Evolutionary conservation across 1,140 invertebrate genomes (phyloP), one percentile per base, ranked within the genome.

Genomic region (Solenopsis fugax): DNA sequence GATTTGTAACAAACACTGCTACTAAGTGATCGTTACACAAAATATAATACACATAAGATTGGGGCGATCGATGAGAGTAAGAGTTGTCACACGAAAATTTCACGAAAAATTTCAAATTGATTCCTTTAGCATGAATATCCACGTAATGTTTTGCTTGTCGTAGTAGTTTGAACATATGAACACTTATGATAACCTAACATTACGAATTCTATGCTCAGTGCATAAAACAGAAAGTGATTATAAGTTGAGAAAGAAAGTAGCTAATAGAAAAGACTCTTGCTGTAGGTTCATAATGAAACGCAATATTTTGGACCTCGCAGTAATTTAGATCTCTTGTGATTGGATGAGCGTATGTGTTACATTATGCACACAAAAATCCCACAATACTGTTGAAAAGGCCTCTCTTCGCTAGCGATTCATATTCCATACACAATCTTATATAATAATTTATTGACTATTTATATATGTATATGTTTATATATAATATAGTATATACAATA

Each of bases 361-460:
- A 21, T 62, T 60, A 54, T 72, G 52, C 78, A 77, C 62, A 80
- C 84, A 56, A 67, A 29, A 45, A 54, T 64, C 37, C 56, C 58
- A 64, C 69, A 71, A 71, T 37, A 64, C 48, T 18, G 10, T 87
- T 52, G 7, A 12, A 64, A 34, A 76, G 18, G 52, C 65, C 52
- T 78, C 52, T 71, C 58, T 64, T 87, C 77, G 88, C 78, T 56
- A 82, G 45, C 37, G 50, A 76, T 62, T 71, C 65, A 58, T 65
- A 58, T 78, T 21, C 41, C 56, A 41, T 41, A 7, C 41, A 88
- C 91, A 92, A 89, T 93, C 84, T 76, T 89, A 90, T 56, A 86
- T 89, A 91, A 92, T 94, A 94, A 91, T 94, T 95, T 95, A 94
- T 95, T 95, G 91, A 94, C 90, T 94, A 93, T 93, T 91, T 93